Evolutionary conservation across 2,797 vertebrate species (phyloP), one percentile per base, ranked within the genome.

Genomic region (Halcyon smyrnensis): DNA sequence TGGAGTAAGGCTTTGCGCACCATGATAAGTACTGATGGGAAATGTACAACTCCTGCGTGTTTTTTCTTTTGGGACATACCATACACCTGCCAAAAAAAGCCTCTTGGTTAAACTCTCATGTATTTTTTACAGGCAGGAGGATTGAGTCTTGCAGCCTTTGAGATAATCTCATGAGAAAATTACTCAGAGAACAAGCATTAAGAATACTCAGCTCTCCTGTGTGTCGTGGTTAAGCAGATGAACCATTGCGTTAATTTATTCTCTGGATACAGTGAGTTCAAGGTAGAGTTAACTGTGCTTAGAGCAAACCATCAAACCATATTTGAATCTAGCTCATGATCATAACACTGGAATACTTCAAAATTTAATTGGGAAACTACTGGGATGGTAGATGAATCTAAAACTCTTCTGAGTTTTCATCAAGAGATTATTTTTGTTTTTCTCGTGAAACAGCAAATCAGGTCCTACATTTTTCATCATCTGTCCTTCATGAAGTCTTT

Each of bases 41-140:
- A 73, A 63, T 7, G 5, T 11, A 25, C 18, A 46, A 48, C 14
- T 65, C 7, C 18, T 39, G 13, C 4, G 11, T 46, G 4, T 8
- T 20, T 84, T 51, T 69, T 32, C 1, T 5, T 34, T 73, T 69
- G 25, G 39, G 14, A 41, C 2, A 10, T 27, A 41, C 5, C 28
- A 50, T 7, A 43, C 0, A 0, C 7, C 11, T 51, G 24, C 8
- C 15, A n/a, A 46, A 63, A 84, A 65, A 45, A 11, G 1, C 25
- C 23, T 50, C 32, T 62, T 13, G 45, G 9, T 8, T 65, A 76
- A 67, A 50, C 4, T 15, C 9, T 76, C 24, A 16, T 0, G 10
- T 15, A 9, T 64, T 67, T 25, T 28, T 3, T 25, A 56, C 3
- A 27, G 8, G 8, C 5, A 77, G 34, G 28, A 84, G 6, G 32